Evolutionary conservation across 1,140 invertebrate species (phyloP).

Genomic region (Halictus rubicundus): DNA sequence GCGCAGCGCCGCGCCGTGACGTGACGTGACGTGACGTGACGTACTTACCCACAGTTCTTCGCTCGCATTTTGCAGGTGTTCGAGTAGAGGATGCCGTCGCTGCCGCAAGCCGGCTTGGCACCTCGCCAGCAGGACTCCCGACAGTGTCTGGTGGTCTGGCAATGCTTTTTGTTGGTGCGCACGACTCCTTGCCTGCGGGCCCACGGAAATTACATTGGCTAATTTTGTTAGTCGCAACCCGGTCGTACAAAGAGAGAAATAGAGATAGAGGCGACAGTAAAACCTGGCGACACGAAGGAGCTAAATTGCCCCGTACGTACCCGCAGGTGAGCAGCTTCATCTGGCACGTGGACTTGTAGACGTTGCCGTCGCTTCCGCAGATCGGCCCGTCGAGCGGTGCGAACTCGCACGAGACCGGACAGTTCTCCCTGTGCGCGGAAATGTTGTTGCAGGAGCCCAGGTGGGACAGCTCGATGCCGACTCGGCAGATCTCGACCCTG

Average conservation of each 20-base stretch:
- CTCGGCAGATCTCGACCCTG: slow-evolving; percentile 90
- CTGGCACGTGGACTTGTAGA: slow-evolving; percentile 95
- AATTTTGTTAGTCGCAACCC: no score
- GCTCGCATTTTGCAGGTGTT: slow-evolving; percentile 96
- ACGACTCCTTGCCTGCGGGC: slow-evolving; percentile 88
- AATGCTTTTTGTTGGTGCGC: slow-evolving; percentile 92
- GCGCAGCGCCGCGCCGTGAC: no score
- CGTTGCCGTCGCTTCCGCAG: slow-evolving; percentile 95
- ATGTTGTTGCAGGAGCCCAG: slow-evolving; percentile 93
- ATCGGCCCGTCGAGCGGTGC: slow-evolving; percentile 92
- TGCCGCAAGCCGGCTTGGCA: slow-evolving; percentile 94
- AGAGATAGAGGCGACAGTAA: no score
- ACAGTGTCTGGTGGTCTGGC: slow-evolving; percentile 94
- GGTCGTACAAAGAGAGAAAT: no score
- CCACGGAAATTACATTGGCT: neutral
- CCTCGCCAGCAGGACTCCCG: slow-evolving; percentile 94
- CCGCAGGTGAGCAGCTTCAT: slow-evolving; percentile 95
- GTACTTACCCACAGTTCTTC: slow-evolving; percentile 93
- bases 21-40: no score
- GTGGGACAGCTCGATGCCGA: slow-evolving; percentile 87
- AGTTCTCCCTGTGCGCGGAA: slow-evolving; percentile 92
- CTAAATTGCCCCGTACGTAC: slow-evolving; percentile 78
- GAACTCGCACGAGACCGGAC: slow-evolving; percentile 91
- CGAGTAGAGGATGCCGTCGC: slow-evolving; percentile 93
- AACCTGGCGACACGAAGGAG: no score